These are phyloP conservation scores for Typhlichthys eigenmanni DNA, from an alignment of 2,797 vertebrate species.

Conservation along the genomic window DNA sequence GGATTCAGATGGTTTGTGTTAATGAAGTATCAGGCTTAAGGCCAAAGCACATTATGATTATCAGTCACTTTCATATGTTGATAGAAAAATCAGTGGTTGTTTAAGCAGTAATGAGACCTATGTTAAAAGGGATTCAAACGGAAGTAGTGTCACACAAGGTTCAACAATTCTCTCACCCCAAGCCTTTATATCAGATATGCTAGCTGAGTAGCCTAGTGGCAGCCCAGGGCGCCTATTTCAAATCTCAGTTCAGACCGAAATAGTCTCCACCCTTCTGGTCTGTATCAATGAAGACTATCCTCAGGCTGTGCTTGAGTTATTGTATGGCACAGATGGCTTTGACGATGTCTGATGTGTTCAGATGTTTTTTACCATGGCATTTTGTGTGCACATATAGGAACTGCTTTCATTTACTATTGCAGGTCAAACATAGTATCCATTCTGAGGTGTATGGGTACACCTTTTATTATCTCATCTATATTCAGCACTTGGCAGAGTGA, in stretches of 20 bases:
- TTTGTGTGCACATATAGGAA: not conserved
- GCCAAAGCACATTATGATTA: constrained; percentile 1
- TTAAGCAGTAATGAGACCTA: constrained; percentile 9
- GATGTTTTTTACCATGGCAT: constrained; percentile 31
- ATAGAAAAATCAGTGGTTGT: constrained; percentile 13
- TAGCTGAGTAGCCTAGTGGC: constrained; percentile 24
- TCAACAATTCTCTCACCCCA: too few species aligned
- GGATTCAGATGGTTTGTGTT: constrained; percentile 14
- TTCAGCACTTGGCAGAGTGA: not conserved
- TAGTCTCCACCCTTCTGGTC: constrained; percentile 38
- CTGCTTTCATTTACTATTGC: not conserved
- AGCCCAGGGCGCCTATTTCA: constrained; percentile 41
- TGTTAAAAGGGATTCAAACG: constrained; percentile 18
- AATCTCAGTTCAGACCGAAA: constrained; percentile 47
- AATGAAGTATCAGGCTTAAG: not conserved
- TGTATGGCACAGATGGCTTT: constrained; percentile 46
- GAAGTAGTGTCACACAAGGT: not conserved
- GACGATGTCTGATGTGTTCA: constrained; percentile 38
- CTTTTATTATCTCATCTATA: constrained; percentile 5
- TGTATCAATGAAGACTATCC: constrained; percentile 30
- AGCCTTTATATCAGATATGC: constrained; percentile 38
- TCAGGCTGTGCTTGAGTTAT: constrained; percentile 49
- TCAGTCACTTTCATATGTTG: constrained; percentile 3
- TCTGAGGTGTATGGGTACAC: not conserved
- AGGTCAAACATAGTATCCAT: not conserved